Base-by-base conservation (phyloP, 2,797 vertebrate genomes). In the Thripadectes ignobilis region DNA sequence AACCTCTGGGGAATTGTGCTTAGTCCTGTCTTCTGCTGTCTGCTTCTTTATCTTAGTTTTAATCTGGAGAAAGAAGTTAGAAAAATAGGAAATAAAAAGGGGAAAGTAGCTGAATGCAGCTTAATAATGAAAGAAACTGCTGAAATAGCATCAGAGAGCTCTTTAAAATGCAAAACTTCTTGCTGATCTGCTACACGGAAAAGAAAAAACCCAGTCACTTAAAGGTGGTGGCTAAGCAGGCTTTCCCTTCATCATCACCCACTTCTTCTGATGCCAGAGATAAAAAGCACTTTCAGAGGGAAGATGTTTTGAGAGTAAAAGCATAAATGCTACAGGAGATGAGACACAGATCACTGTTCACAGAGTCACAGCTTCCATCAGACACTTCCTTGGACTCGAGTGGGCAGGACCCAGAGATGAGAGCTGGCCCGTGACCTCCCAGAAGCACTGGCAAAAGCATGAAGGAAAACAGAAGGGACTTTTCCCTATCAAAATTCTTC, bases 91-190 rank as follows among this genome's bases (percentile, higher is more conserved):
- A 71, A 62, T n/a, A 81, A 49, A 62, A 81, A 49, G 20, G 36
- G 52, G 12, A 5, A 92, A 92, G 77, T 54, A 76, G 59, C 72
- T 93, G 68, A 82, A 75, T 76, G 80, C 75, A 82, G 83, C 85
- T 93, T 91, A 51, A 88, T 86, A 87, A 95, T 68, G 86, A 93
- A 92, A 89, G 71, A 81, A 96, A 89, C 30, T 92, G 94, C 92
- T 96, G 93, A 93, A 94, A 77, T 85, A 65, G 84, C 92, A 76
- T 77, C 91, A 91, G 83, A 92, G 85, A 32, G n/a, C 85, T 89
- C 85, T 91, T 91, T 86, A 85, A 92, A 92, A 94, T 85, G 93
- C 63, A 87, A 82, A 91, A 83, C 58, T 88, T 89, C 68, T 29
- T 34, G 65, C 86, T 55, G 67, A 90, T 88, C 71, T 48, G 23